Evolutionary conservation across 2,888 invertebrate species (phyloP).

Genomic region (Drosophila stalkeri): DNA sequence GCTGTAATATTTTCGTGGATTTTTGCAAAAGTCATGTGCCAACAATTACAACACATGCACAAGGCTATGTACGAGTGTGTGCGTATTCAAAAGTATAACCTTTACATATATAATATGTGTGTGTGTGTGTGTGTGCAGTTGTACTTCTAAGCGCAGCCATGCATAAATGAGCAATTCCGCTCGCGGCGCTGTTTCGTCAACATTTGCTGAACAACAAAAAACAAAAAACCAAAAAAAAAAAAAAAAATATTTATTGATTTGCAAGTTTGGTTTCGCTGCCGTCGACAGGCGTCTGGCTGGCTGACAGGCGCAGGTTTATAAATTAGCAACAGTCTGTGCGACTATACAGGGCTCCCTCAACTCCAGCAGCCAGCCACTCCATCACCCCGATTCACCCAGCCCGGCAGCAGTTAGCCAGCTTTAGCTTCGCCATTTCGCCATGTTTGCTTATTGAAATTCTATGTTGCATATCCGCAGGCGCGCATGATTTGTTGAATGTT

Average conservation of each 20-base stretch:
- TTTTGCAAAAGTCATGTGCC: slow-evolving; percentile 67
- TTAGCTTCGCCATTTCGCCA: slow-evolving; percentile 25
- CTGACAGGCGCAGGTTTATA: slow-evolving; percentile 68
- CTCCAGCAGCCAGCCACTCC: background rate
- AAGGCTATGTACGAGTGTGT: slow-evolving; percentile 19
- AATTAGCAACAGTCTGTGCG: slow-evolving; percentile 72
- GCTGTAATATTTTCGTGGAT: background rate
- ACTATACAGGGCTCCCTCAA: background rate
- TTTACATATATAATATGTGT: slow-evolving; percentile 12
- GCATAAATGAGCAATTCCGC: slow-evolving; percentile 79
- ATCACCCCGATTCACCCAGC: background rate
- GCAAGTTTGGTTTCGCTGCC: slow-evolving; percentile 61
- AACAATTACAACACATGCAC: slow-evolving; percentile 66
- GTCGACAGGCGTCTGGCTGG: slow-evolving; percentile 43
- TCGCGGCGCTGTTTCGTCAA: slow-evolving; percentile 74
- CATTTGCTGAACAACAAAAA: slow-evolving; percentile 59
- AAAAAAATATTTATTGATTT: slow-evolving; percentile 76
- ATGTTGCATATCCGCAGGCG: slow-evolving; percentile 80
- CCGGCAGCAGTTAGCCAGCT: slow-evolving; percentile 17
- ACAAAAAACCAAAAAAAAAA: slow-evolving; percentile 21
- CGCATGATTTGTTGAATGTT: slow-evolving; percentile 77
- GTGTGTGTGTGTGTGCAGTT: slow-evolving; percentile 31
- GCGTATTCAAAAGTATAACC: slow-evolving; percentile 4
- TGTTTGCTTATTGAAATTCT: slow-evolving; percentile 81
- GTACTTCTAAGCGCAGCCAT: slow-evolving; percentile 70